Evolutionary conservation across 2,113 vertebrate genomes (phyloP).

Genomic region (Procavia capensis): DNA sequence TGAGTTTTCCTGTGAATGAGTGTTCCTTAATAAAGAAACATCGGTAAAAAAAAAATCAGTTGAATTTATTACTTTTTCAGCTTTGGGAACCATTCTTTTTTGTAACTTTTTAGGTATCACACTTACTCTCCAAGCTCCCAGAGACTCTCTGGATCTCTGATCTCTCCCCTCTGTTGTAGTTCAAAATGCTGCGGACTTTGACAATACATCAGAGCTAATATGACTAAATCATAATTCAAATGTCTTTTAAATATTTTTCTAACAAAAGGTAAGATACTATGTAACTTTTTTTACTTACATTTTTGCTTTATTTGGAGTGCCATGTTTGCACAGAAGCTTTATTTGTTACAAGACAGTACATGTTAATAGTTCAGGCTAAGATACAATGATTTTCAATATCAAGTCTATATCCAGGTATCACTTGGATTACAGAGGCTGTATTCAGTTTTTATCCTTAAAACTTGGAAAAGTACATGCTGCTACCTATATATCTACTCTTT

Average conservation of each 20-base stretch:
- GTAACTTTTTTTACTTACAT: slow-evolving; percentile 50
- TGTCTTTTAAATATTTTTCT: slow-evolving; percentile 46
- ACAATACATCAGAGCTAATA: slow-evolving; percentile 17
- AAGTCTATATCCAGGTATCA: slow-evolving; percentile 28
- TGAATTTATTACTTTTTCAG: slow-evolving; percentile 51
- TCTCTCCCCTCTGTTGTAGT: slow-evolving; percentile 21
- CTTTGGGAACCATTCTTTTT: slow-evolving; percentile 55
- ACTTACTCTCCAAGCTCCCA: slow-evolving; percentile 4
- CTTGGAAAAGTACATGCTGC: not conserved
- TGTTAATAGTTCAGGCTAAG: slow-evolving; percentile 30
- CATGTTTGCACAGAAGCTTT: slow-evolving; percentile 34
- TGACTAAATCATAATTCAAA: slow-evolving; percentile 28
- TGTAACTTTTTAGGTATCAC: slow-evolving; percentile 21
- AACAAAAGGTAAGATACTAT: slow-evolving; percentile 50
- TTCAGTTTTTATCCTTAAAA: slow-evolving; percentile 68
- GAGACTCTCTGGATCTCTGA: not conserved
- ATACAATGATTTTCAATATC: slow-evolving; percentile 49
- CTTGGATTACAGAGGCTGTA: slow-evolving; percentile 15
- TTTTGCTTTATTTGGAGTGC: slow-evolving; percentile 19
- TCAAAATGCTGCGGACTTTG: not conserved
- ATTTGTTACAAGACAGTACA: slow-evolving; percentile 22
- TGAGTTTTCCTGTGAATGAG: not conserved
- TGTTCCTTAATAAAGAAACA: slow-evolving; percentile 39
- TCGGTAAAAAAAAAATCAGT: slow-evolving; percentile 67
- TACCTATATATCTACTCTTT: not conserved